These are phyloP conservation scores for Squalus acanthias DNA, from an alignment of 2,797 vertebrate genomes.

Conservation along the genomic window DNA sequence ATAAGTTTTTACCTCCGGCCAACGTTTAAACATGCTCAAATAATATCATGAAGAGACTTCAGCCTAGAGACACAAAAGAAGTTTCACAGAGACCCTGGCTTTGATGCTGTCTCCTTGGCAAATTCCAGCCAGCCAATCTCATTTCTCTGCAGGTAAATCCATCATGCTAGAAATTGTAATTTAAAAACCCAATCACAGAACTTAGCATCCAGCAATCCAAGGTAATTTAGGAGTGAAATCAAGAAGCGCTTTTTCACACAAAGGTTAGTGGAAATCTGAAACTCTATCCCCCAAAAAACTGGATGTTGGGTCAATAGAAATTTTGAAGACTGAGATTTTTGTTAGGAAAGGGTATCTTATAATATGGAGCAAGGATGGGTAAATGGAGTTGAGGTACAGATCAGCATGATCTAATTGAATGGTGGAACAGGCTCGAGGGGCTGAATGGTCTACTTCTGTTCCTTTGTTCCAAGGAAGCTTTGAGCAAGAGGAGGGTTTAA, in stretches of 20 bases:
- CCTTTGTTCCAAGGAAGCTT: neutral
- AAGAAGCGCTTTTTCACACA: neutral
- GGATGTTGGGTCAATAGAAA: neutral
- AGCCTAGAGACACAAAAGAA: neutral
- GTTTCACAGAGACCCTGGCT: neutral
- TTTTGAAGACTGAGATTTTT: neutral
- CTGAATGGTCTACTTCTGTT: neutral
- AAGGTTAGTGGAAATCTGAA: neutral
- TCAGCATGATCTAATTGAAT: neutral
- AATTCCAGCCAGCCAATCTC: neutral
- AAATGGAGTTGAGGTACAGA: neutral
- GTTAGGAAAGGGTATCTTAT: neutral
- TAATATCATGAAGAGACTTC: neutral
- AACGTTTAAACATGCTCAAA: too few species aligned
- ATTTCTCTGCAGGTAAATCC: neutral
- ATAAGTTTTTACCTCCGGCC: neutral
- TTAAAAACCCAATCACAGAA: neutral
- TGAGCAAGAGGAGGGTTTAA: neutral
- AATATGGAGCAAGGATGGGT: neutral
- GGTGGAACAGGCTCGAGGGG: neutral
- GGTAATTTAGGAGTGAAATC: neutral
- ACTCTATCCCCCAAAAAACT: neutral
- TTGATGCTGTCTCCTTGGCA: neutral
- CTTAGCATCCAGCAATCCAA: neutral
- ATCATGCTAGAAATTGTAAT: neutral